These are phyloP conservation scores for Catamblyrhynchus diadema DNA, from an alignment of 2,797 vertebrate genomes.

Conservation along the genomic window DNA sequence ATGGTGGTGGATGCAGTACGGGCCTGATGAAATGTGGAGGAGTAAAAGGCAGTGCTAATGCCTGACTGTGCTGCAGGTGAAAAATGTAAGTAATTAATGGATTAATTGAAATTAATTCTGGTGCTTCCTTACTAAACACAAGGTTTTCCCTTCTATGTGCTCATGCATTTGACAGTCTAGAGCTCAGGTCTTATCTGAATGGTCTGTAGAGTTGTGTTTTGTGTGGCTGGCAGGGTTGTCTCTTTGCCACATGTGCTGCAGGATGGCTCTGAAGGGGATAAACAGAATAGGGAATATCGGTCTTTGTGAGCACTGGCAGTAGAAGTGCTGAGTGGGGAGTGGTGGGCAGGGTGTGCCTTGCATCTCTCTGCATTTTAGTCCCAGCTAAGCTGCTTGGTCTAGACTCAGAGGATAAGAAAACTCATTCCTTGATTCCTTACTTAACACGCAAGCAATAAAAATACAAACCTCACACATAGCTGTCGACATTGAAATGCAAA, in stretches of 20 bases:
- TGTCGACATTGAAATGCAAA: not conserved
- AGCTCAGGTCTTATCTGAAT: not conserved
- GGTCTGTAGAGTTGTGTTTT: not conserved
- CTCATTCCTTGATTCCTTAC: not conserved
- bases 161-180: rapidly evolving
- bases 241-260: not conserved
- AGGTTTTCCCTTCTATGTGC: not conserved
- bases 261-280: not conserved
- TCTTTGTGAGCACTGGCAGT: rapidly evolving
- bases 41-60: not conserved
- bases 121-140: not conserved
- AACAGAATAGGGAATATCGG: not conserved
- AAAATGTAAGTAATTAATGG: not conserved
- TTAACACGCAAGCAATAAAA: not conserved
- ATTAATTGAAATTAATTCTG: not conserved
- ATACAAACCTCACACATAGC: not conserved
- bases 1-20: not conserved
- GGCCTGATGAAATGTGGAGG: not conserved
- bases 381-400: not conserved
- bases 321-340: not conserved
- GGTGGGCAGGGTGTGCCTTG: not conserved
- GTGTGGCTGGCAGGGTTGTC: not conserved
- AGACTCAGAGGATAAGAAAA: not conserved
- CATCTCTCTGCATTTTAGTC: not conserved
- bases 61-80: not conserved